These are phyloP conservation scores for Diarsia dahlii DNA, from an alignment of 2,888 invertebrate genomes.

Conservation along the genomic window DNA sequence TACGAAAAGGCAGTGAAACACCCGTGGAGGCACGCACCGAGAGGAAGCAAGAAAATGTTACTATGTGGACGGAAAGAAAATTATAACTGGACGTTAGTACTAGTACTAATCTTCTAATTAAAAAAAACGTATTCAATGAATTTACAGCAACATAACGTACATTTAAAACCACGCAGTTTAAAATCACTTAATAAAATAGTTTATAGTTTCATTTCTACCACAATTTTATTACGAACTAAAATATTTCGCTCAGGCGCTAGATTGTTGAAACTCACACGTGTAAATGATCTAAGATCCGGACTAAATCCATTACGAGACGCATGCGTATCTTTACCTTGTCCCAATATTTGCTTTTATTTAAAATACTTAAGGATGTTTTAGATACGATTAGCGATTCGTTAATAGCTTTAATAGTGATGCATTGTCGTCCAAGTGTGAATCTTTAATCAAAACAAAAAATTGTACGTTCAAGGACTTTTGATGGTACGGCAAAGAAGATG, in stretches of 20 bases:
- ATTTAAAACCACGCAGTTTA: not conserved
- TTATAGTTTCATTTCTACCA: not conserved
- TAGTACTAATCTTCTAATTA: not conserved
- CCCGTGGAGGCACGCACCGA: not conserved
- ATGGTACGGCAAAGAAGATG: slow-evolving; percentile 61
- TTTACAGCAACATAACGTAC: not conserved
- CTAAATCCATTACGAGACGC: not conserved
- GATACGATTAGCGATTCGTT: slow-evolving; percentile 45
- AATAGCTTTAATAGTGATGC: slow-evolving; percentile 46
- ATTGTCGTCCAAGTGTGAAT: slow-evolving; percentile 53
- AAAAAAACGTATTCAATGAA: not conserved
- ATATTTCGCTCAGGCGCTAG: not conserved
- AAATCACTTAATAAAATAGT: not conserved
- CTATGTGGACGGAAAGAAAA: not conserved
- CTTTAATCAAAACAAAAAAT: slow-evolving; percentile 51
- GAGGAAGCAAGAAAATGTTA: not conserved
- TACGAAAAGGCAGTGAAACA: not conserved
- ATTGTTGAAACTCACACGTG: not conserved
- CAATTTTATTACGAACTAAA: not conserved
- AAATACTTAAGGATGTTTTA: slow-evolving; percentile 30
- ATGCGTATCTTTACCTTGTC: not conserved
- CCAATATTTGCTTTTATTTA: slow-evolving; percentile 31
- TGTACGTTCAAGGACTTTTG: slow-evolving; percentile 51
- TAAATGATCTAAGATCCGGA: slow-evolving; percentile 25
- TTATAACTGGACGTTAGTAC: not conserved